Conservation (phyloP, 2,888 invertebrate genomes). For the Nymphalis c-album region DNA sequence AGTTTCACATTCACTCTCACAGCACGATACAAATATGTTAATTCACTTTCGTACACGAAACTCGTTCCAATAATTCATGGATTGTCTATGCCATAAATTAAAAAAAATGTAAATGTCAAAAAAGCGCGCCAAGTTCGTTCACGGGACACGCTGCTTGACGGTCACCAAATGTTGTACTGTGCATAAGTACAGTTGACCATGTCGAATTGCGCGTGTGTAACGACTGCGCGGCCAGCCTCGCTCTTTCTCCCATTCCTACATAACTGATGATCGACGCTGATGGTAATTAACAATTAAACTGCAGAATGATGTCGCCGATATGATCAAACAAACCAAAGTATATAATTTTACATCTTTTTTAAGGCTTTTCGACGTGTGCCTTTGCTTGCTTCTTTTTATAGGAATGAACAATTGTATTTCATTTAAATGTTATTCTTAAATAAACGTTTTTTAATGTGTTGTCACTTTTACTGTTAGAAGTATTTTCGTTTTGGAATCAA, state of each 20-base stretch:
- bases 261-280: constrained; percentile 60
- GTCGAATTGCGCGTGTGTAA: constrained; percentile 76
- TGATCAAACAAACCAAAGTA: not conserved
- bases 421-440: too few relatives aligned
- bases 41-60: constrained; percentile 76
- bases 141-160: constrained; percentile 45
- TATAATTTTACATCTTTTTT: not conserved
- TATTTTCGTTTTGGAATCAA: too few relatives aligned
- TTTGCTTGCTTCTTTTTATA: too few relatives aligned
- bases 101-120: constrained; percentile 41
- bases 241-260: constrained; percentile 80
- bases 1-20: constrained; percentile 76
- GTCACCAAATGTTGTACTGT: constrained; percentile 51
- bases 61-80: constrained; percentile 54
- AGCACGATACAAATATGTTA: constrained; percentile 59
- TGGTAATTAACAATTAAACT: constrained; percentile 59
- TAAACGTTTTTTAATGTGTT: too few relatives aligned
- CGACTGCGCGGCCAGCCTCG: constrained; percentile 74
- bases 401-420: too few relatives aligned
- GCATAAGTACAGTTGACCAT: constrained; percentile 73
- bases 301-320: constrained; percentile 25
- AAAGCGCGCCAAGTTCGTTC: constrained; percentile 39
- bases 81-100: constrained; percentile 43
- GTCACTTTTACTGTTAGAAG: too few relatives aligned
- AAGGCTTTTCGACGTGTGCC: too few relatives aligned